Conservation (phyloP, 2,113 vertebrate species). For the Syngnathoides biaculeatus region DNA sequence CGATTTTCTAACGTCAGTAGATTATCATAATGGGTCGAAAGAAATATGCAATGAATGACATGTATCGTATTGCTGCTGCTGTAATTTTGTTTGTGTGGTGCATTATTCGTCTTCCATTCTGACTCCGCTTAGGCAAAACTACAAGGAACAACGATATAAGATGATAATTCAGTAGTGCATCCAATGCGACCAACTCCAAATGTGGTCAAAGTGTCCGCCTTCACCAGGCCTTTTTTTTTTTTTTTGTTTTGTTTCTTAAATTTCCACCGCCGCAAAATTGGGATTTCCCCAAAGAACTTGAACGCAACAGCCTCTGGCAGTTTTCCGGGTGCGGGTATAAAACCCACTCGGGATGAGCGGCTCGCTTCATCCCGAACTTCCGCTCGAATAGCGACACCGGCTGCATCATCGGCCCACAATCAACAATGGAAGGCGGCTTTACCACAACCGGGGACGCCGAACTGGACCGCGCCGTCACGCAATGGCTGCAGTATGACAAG, state of each 20-base stretch:
- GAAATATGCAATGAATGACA: neutral
- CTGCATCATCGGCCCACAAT: neutral
- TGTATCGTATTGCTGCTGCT: neutral
- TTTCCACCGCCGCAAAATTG: neutral
- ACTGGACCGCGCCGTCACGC: conserved; percentile 67
- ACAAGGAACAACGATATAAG: no score
- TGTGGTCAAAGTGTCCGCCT: neutral
- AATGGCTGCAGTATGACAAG: conserved; percentile 85
- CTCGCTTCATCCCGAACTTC: neutral
- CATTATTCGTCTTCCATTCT: no score
- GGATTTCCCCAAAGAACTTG: neutral
- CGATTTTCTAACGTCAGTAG: neutral
- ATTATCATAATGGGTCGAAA: neutral
- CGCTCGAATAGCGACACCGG: neutral
- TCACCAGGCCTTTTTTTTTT: neutral
- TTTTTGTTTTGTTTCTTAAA: no score
- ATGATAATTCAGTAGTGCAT: no score
- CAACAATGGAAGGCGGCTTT: conserved; percentile 53
- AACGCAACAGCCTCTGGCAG: neutral
- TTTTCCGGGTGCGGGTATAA: neutral
- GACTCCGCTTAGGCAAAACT: no score
- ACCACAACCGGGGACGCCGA: conserved; percentile 41
- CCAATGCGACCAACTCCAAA: neutral
- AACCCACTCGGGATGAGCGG: neutral
- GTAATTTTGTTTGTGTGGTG: no score